A percentile compares a stretch with the other conserved stretches of the same genome.
Evolutionary conservation across 2,113 vertebrate genomes (phyloP).

Genomic region (Paracanthobrama guichenoti): DNA sequence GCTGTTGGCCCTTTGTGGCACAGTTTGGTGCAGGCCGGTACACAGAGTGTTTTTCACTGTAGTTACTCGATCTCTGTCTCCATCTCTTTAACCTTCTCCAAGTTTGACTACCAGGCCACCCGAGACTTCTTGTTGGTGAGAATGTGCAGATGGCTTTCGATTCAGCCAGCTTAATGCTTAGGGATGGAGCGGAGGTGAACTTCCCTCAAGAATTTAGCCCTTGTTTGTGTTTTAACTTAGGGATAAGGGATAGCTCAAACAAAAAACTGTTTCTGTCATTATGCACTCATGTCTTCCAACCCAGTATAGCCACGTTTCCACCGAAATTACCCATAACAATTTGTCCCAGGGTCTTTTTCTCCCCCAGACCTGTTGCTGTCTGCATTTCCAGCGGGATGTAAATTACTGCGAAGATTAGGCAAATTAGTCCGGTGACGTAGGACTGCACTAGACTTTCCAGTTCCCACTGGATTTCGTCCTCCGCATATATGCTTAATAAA

Average conservation of each 20-base stretch:
- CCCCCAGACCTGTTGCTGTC: too few species aligned
- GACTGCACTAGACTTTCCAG: too few species aligned
- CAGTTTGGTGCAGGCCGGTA: slow-evolving; percentile 41
- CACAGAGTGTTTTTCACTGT: slow-evolving; percentile 54
- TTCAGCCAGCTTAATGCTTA: slow-evolving; percentile 55
- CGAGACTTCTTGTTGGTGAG: slow-evolving; percentile 41
- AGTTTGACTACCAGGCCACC: not conserved
- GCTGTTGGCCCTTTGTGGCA: slow-evolving; percentile 32
- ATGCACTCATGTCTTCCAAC: not conserved
- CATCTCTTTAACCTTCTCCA: not conserved
- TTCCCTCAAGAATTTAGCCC: not conserved
- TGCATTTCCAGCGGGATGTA: too few species aligned
- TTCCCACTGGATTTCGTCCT: too few species aligned
- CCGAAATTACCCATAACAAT: too few species aligned
- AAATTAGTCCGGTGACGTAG: too few species aligned
- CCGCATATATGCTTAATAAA: too few species aligned
- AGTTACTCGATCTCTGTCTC: slow-evolving; percentile 24
- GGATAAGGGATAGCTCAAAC: not conserved
- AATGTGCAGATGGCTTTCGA: slow-evolving; percentile 55
- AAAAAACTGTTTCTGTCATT: too few species aligned
- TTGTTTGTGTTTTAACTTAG: not conserved
- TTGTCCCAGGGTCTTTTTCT: too few species aligned
- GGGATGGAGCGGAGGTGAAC: slow-evolving; percentile 50
- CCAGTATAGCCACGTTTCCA: not conserved
- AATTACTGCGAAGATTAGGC: too few species aligned